Base-by-base conservation (phyloP, 2,113 vertebrate genomes). In the Noctilio leporinus region DNA sequence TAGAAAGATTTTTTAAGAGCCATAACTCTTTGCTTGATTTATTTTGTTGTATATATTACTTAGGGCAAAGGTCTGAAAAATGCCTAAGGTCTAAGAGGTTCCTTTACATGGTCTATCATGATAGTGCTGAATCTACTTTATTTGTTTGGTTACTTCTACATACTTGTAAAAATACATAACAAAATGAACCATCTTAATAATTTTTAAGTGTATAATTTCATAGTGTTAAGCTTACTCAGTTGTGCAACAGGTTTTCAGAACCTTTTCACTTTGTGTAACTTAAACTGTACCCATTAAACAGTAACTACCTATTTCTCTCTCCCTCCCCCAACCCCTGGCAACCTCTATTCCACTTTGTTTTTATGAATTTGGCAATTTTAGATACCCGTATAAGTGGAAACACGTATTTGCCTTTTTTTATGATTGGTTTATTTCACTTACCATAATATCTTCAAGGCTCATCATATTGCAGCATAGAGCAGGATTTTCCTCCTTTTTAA, bases 371-470 rank as follows among this genome's bases (percentile, higher is more conserved):
- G 51, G 51, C 40, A 69, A 30, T 59, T 69, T 88, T 38, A 70
- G 19, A 38, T 64, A 69, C n/a, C 3, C 26, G 49, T 9, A 1
- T 88, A 53, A 81, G 28, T 57, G 45, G 26, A 80, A 64, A 70
- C 19, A 75, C 30, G 35, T 16, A 84, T 85, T 89, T 92, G 28
- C 30, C 83, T 59, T 92, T 90, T 86, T 90, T 86, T 94, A 65
- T 80, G 53, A 75, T 73, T 72, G 85, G 76, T 35, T 95, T 87
- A 67, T 89, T 85, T 89, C 80, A 77, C 28, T 77, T 94, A 89
- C 11, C 8, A 6, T 91, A 47, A 43, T 75, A 22, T 86, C 47
- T 12, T 67, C 38, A 73, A 53, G 51, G 45, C 85, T 85, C 22
- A 65, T 77, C 64, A 30, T 92, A 67, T 82, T 92, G 10, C 33